Percentiles rank a stretch among this genome's conserved stretches.
Conservation (phyloP, 2,888 invertebrate genomes). For the Ecliptopera silaceata region DNA sequence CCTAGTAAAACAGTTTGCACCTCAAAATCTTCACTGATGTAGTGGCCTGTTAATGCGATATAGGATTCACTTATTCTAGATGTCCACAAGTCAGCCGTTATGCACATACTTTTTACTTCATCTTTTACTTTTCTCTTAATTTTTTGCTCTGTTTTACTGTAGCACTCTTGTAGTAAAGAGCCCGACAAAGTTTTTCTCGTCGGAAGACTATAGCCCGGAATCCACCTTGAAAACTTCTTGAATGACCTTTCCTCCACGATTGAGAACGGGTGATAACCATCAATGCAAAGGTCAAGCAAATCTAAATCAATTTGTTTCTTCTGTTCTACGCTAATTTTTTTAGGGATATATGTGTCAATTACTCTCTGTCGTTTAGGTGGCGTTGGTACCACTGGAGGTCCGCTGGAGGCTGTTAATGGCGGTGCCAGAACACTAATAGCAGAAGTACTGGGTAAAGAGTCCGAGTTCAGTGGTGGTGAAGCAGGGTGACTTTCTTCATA, state of each 20-base stretch:
- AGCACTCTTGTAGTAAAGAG: neutral
- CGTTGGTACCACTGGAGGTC: too few species aligned
- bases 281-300: conserved; percentile 4
- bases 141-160: neutral
- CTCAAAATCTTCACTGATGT: neutral
- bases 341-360: neutral
- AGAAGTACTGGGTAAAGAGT: too few species aligned
- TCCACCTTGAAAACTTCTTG: neutral
- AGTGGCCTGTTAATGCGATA: neutral
- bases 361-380: neutral
- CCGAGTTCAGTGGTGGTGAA: too few species aligned
- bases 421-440: too few species aligned
- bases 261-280: neutral
- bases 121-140: neutral
- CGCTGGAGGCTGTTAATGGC: too few species aligned
- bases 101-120: neutral
- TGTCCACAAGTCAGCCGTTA: conserved; percentile 1
- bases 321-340: conserved; percentile 4
- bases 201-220: conserved; percentile 1
- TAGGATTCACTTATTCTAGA: conserved; percentile 1
- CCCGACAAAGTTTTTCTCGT: conserved; percentile 2
- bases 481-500: too few species aligned
- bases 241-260: neutral
- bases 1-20: neutral
- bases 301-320: conserved; percentile 1